phyloP scores from a whole-genome alignment of 2,888 invertebrate species.

The Eupithecia insigniata region DNA sequence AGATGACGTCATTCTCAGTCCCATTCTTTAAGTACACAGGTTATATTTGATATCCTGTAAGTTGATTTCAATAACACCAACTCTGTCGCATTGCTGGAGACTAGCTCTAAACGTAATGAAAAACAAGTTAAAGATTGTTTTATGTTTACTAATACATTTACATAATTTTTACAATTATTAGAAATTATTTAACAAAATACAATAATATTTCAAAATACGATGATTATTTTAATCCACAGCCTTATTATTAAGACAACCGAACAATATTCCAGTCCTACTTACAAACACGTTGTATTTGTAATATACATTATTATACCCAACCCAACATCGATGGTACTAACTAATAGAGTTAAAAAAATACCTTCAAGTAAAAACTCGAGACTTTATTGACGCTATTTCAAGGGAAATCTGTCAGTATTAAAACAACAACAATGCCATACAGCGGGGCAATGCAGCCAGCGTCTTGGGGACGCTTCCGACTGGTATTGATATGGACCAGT shows the following conservation, averaged over 20 bases:
- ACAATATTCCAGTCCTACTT: background rate
- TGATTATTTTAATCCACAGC: background rate
- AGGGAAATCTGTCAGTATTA: no score
- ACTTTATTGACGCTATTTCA: background rate
- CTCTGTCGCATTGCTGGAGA: background rate
- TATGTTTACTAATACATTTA: background rate
- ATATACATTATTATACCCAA: background rate
- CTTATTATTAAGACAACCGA: constrained; percentile 12
- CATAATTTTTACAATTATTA: background rate
- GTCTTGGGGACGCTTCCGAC: no score
- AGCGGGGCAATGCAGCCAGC: no score
- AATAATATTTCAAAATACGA: background rate
- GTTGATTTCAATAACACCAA: background rate
- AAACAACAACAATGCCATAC: no score
- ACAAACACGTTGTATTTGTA: background rate
- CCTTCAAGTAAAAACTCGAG: no score
- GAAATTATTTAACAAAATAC: background rate
- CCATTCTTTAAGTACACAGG: background rate
- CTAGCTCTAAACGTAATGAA: background rate
- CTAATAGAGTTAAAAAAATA: background rate
- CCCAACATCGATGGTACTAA: background rate
- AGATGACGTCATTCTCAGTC: no score
- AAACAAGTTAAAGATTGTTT: background rate
- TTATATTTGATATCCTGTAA: background rate
- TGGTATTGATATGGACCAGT: no score